A percentile compares a stretch with the other conserved stretches of the same genome.
Evolutionary conservation across 1,140 invertebrate species (phyloP).

Genomic region (Hestina assimilis): DNA sequence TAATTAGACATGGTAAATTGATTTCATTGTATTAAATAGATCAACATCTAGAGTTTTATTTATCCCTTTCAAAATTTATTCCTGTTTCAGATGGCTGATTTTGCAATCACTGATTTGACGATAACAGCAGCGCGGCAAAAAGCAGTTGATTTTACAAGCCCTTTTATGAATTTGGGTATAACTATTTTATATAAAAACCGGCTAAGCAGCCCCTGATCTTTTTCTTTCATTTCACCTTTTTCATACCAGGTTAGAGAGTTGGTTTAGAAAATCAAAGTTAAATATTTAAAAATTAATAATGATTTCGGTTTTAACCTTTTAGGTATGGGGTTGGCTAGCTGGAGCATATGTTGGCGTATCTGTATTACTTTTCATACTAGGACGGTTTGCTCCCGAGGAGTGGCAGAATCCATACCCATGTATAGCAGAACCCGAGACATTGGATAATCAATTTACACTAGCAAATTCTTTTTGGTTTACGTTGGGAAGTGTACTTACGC

Average conservation of each 20-base stretch:
- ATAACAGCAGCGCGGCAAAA: slow-evolving; percentile 91
- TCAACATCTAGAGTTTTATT: neutral
- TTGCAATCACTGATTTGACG: slow-evolving; percentile 94
- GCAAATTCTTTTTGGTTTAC: slow-evolving; percentile 92
- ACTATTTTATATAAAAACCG: slow-evolving; percentile 92
- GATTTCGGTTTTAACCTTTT: slow-evolving; percentile 34
- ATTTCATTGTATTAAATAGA: neutral
- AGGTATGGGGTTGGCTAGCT: slow-evolving; percentile 90
- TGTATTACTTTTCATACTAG: slow-evolving; percentile 88
- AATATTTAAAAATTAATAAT: too few relatives aligned
- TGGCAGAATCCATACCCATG: slow-evolving; percentile 92
- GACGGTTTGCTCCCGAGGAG: slow-evolving; percentile 87
- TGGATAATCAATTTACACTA: slow-evolving; percentile 92
- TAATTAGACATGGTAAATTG: neutral
- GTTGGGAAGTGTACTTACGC: slow-evolving; percentile 89
- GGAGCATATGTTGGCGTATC: slow-evolving; percentile 88
- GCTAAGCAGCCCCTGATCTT: slow-evolving; percentile 89
- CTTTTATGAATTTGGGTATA: slow-evolving; percentile 94
- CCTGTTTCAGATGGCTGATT: slow-evolving; percentile 86
- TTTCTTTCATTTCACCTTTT: slow-evolving; percentile 94
- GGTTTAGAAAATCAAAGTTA: neutral
- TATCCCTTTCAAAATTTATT: slow-evolving; percentile 7
- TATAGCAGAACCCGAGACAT: slow-evolving; percentile 85
- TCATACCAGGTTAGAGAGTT: slow-evolving; percentile 79
- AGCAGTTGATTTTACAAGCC: slow-evolving; percentile 94